Evolutionary conservation across 2,888 invertebrate species (phyloP).

Genomic region (Apomyelois bistriatella): DNA sequence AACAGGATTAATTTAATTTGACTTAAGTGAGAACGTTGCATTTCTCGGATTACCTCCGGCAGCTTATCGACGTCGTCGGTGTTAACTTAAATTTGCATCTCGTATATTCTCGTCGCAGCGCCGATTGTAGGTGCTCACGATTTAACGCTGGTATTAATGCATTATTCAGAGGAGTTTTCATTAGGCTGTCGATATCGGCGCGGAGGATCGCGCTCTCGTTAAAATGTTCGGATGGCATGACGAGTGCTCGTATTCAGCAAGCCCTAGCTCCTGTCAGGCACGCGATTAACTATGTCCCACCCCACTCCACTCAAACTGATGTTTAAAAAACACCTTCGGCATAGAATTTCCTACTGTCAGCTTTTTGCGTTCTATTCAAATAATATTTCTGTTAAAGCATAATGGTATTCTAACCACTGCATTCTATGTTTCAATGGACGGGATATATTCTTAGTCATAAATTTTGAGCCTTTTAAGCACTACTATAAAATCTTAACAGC

Average conservation of each 20-base stretch:
- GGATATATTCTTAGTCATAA: constrained; percentile 26
- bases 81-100: constrained; percentile 75
- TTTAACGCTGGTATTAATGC: constrained; percentile 79
- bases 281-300: constrained; percentile 46
- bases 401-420: constrained; percentile 8
- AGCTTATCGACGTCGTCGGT: constrained; percentile 61
- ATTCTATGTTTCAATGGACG: constrained; percentile 27
- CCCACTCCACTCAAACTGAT: constrained; percentile 31
- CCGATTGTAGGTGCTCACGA: constrained; percentile 75
- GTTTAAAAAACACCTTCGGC: constrained; percentile 38
- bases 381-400: constrained; percentile 18
- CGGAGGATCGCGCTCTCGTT: constrained; percentile 74
- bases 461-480: constrained; percentile 25
- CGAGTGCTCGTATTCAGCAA: constrained; percentile 64
- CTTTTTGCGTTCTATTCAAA: constrained; percentile 26
- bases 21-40: constrained; percentile 35
- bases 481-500: constrained; percentile 29
- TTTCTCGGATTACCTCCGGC: constrained; percentile 56
- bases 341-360: constrained; percentile 30
- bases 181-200: constrained; percentile 73
- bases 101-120: constrained; percentile 65
- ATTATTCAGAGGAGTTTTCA: constrained; percentile 79
- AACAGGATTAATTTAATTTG: constrained; percentile 47
- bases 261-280: constrained; percentile 39
- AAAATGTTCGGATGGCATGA: constrained; percentile 78